Evolutionary conservation across 2,113 vertebrate species (phyloP).

Genomic region (Spheniscus mendiculus): DNA sequence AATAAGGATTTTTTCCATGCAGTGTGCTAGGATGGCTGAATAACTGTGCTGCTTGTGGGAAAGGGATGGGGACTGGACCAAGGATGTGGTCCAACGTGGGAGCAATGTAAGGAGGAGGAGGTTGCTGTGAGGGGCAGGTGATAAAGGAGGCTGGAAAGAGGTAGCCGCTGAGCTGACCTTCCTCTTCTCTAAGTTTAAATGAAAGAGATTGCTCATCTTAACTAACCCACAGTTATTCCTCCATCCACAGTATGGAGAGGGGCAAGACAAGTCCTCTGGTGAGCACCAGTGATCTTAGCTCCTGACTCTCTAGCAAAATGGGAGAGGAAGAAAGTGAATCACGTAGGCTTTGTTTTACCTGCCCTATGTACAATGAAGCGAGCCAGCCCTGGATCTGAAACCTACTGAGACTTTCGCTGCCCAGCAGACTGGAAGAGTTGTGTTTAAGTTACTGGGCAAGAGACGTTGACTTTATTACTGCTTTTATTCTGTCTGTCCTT

Average conservation of each 20-base stretch:
- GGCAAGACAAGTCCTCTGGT: background rate
- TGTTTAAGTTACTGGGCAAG: background rate
- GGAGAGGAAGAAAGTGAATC: background rate
- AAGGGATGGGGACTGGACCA: background rate
- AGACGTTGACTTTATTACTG: rapidly evolving
- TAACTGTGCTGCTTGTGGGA: background rate
- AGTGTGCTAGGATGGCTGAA: background rate
- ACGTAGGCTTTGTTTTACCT: rapidly evolving
- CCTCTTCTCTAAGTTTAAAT: background rate
- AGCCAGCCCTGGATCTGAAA: background rate
- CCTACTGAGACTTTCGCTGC: rapidly evolving
- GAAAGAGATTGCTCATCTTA: background rate
- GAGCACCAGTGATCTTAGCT: background rate
- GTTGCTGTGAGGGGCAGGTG: background rate
- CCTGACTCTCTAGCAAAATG: background rate
- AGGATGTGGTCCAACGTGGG: background rate
- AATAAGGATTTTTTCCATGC: background rate
- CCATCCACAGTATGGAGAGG: rapidly evolving
- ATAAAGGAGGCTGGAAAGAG: background rate
- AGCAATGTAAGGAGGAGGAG: background rate
- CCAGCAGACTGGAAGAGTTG: background rate
- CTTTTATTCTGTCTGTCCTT: background rate
- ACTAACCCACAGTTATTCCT: background rate
- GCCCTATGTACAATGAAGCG: rapidly evolving
- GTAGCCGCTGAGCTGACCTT: background rate